These are phyloP conservation scores for Morpho achilles DNA, from an alignment of 2,888 invertebrate species.

Conservation along the genomic window DNA sequence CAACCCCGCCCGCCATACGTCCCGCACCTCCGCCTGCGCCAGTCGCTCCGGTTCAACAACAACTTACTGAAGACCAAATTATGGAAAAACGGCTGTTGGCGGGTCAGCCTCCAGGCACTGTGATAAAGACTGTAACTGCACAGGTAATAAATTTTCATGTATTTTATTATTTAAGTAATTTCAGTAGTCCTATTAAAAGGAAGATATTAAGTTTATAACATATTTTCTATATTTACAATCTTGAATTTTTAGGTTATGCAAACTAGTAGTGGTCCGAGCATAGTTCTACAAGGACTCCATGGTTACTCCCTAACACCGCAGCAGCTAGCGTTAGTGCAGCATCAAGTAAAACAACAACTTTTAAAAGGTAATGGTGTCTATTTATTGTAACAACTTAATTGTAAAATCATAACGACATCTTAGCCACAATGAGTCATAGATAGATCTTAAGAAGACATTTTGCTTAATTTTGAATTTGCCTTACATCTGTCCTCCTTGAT, in stretches of 20 bases:
- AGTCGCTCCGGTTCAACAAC: slow-evolving; percentile 37
- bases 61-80: slow-evolving; percentile 68
- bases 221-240: too few species aligned
- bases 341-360: slow-evolving; percentile 93
- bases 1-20: slow-evolving; percentile 35
- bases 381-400: too few species aligned
- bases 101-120: slow-evolving; percentile 91
- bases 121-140: slow-evolving; percentile 92
- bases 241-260: slow-evolving; percentile 81
- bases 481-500: too few species aligned
- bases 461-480: slow-evolving; percentile 9
- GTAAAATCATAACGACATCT: too few species aligned
- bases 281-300: slow-evolving; percentile 90
- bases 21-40: slow-evolving; percentile 30
- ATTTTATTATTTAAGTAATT: neutral
- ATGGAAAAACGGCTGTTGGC: slow-evolving; percentile 86
- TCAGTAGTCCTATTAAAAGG: too few species aligned
- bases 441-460: too few species aligned
- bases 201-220: too few species aligned
- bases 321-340: slow-evolving; percentile 89
- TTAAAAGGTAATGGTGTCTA: slow-evolving; percentile 80
- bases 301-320: slow-evolving; percentile 90
- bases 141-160: slow-evolving; percentile 66
- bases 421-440: too few species aligned
- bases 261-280: slow-evolving; percentile 90